These are phyloP conservation scores for Cheilinus undulatus DNA, from an alignment of 2,113 vertebrate genomes.

Conservation along the genomic window DNA sequence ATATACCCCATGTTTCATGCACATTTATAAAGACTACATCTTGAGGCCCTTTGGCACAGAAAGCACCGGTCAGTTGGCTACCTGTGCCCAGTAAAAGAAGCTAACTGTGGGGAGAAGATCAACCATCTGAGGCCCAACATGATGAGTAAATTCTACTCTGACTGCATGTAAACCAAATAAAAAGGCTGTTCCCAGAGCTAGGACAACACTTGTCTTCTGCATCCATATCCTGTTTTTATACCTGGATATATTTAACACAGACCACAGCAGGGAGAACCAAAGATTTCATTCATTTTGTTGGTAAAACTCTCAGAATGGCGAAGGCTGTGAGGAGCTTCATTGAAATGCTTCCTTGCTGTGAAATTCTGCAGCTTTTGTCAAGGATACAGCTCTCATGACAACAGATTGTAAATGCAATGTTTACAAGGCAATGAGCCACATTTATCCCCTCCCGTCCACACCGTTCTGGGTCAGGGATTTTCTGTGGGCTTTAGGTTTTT, in stretches of 20 bases:
- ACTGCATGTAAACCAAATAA: too few relatives aligned
- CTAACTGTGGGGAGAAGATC: too few relatives aligned
- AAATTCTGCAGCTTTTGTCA: constrained; percentile 36
- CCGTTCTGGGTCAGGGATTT: constrained; percentile 63
- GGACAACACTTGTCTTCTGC: background rate
- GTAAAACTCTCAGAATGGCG: constrained; percentile 15
- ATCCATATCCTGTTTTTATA: too few relatives aligned
- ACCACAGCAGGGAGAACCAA: background rate
- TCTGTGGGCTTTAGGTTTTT: constrained; percentile 55
- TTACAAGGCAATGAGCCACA: constrained; percentile 40
- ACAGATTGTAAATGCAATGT: constrained; percentile 56
- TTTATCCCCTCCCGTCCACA: background rate
- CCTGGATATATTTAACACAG: too few relatives aligned
- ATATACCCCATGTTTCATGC: too few relatives aligned
- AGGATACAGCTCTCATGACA: constrained; percentile 67
- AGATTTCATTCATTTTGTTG: constrained; percentile 25
- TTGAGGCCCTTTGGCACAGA: too few relatives aligned
- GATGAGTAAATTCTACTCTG: too few relatives aligned
- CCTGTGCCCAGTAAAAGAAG: too few relatives aligned
- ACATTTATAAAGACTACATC: too few relatives aligned
- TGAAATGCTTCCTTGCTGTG: constrained; percentile 24
- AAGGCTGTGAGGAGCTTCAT: constrained; percentile 13
- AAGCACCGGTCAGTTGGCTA: too few relatives aligned
- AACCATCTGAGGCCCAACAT: too few relatives aligned
- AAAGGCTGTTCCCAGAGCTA: too few relatives aligned